phyloP scores from a whole-genome alignment of 2,797 vertebrate species.

The Rhabdomys pumilio region DNA sequence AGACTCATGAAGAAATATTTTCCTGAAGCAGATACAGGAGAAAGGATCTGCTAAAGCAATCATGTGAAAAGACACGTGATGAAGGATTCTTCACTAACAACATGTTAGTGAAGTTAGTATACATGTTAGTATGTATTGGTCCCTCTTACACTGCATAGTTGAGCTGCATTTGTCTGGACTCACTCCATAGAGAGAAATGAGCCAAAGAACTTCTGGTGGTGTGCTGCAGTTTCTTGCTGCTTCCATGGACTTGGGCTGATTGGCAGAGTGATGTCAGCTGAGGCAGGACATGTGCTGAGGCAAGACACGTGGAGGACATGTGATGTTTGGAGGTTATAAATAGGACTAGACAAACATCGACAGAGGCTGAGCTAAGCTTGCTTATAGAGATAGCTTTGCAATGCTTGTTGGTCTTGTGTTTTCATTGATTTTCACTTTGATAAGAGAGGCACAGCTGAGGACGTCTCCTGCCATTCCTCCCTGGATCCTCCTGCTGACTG shows the following conservation, averaged over 20 bases:
- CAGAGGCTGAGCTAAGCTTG: background rate
- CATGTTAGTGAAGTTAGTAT: background rate
- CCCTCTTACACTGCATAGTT: background rate
- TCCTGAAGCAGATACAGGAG: background rate
- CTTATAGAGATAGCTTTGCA: background rate
- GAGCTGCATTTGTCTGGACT: background rate
- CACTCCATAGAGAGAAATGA: background rate
- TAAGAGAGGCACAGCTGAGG: background rate
- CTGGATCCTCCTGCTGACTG: background rate
- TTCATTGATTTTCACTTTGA: background rate
- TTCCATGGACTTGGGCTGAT: background rate
- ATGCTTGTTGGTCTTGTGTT: background rate
- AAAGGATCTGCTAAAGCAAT: background rate
- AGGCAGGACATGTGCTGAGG: background rate
- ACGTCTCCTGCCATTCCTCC: background rate
- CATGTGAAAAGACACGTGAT: background rate
- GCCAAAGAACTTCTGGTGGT: background rate
- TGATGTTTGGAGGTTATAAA: background rate
- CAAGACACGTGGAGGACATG: background rate
- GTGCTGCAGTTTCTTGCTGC: background rate
- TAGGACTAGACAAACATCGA: background rate
- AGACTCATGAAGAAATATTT: background rate
- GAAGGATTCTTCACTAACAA: background rate
- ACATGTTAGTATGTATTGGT: background rate
- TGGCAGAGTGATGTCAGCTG: background rate